Evolutionary conservation across 2,888 invertebrate genomes (phyloP), one percentile per base, ranked within the genome.

Genomic region (Hydrotaea cyrtoneurina): DNA sequence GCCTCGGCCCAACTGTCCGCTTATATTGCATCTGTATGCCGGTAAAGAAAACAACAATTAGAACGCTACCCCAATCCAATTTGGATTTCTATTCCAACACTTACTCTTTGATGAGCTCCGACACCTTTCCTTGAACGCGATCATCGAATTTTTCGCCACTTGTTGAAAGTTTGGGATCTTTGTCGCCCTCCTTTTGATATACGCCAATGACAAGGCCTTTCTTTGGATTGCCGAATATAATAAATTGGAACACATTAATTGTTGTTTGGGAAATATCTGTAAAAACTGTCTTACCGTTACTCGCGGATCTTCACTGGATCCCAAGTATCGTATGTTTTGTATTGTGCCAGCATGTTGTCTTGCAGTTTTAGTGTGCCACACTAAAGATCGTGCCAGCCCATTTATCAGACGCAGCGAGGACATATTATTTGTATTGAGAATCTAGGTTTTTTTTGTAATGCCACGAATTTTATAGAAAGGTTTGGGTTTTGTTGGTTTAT

Each of bases 151-250:
- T 92, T 86, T 92, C 92, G 15, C 93, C 94, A 79, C 93, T 91
- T 15, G 93, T 89, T 57, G 94, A 94, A 78, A 94, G 87, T 85
- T 91, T 91, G 53, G 93, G 89, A 2, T 90, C 90, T 86, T 93
- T 90, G 46, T 93, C 92, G 13, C 89, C 89, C 79, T 91, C 93
- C 72, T 93, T 91, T 80, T 93, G 90, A 82, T 93, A 94, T 21
- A 94, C 91, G 66, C 94, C 94, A 64, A 94, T 91, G 39, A 94
- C 93, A 73, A 94, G 89, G 81, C 94, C 94, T 90, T 93, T 94
- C 93, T 89, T 72, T 50, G 78, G 31, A 43, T 66, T n/a, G 2
- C n/a, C 26, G 26, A 36, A 8, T 8, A 39, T 23, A 57, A 72
- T 72, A 59, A 15, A 7, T 11, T 31, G 31, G 31, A 8, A 53